Percentiles rank a stretch among this genome's conserved stretches.
Conservation (phyloP, 2,113 vertebrate genomes). For the Eublepharis macularius region DNA sequence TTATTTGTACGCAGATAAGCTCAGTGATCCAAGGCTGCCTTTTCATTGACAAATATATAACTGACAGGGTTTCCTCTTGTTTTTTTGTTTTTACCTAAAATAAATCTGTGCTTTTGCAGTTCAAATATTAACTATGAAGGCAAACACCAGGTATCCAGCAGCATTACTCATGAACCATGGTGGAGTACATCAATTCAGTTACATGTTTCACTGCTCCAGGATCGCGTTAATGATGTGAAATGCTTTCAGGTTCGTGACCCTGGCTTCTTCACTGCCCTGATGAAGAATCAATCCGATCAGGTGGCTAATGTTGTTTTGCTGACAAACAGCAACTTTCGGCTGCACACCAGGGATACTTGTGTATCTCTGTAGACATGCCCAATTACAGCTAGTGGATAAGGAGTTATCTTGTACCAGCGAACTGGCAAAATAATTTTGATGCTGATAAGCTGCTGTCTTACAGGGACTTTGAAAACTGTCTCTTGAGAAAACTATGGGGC, state of each 20-base stretch:
- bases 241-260: constrained; percentile 13
- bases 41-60: not conserved
- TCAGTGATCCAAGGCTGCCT: constrained; percentile 33
- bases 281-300: constrained; percentile 6
- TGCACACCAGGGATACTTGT: constrained; percentile 32
- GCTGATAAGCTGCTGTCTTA: not conserved
- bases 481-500: not conserved
- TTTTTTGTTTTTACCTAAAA: constrained; percentile 19
- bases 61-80: constrained; percentile 6
- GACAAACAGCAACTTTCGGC: constrained; percentile 18
- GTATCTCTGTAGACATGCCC: not conserved
- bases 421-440: not conserved
- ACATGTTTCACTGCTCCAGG: constrained; percentile 45
- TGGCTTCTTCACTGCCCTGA: constrained; percentile 33
- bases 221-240: constrained; percentile 25
- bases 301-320: constrained; percentile 24
- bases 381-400: not conserved
- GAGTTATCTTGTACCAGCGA: not conserved
- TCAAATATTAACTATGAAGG: not conserved
- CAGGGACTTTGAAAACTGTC: not conserved
- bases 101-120: constrained; percentile 7
- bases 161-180: constrained; percentile 34
- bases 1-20: constrained; percentile 31
- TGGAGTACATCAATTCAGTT: constrained; percentile 32
- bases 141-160: constrained; percentile 28